Conservation (phyloP, 1,140 invertebrate genomes). For the Monomorium pharaonis region DNA sequence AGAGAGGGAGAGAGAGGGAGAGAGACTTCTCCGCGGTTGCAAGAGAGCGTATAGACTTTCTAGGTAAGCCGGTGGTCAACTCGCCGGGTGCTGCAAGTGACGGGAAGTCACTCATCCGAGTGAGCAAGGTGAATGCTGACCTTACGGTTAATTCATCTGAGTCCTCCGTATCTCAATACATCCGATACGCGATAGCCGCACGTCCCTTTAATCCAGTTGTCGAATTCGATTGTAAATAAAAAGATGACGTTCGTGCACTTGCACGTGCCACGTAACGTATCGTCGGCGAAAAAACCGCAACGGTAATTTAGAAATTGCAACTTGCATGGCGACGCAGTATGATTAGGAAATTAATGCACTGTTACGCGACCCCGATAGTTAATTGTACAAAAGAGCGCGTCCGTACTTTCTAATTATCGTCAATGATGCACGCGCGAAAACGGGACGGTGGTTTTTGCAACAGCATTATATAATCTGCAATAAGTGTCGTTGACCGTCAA, state of each 20-base stretch:
- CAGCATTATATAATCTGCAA: background rate
- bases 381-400: constrained; percentile 51
- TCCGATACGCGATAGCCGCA: background rate
- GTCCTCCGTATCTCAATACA: constrained; percentile 41
- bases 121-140: constrained; percentile 44
- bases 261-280: background rate
- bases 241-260: background rate
- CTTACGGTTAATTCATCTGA: constrained; percentile 12
- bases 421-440: constrained; percentile 22
- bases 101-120: background rate
- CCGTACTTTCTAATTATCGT: constrained; percentile 51
- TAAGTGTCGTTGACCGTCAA: background rate
- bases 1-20: no score
- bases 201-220: constrained; percentile 16
- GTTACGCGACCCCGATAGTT: constrained; percentile 51
- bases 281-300: background rate
- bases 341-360: constrained; percentile 52
- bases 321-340: background rate
- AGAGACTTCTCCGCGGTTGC: background rate
- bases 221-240: constrained; percentile 23
- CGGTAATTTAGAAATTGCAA: constrained; percentile 49
- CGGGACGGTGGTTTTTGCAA: background rate
- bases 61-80: constrained; percentile 4
- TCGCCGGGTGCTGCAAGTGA: background rate
- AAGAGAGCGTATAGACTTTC: background rate